Percentiles rank a stretch among this genome's conserved stretches.
phyloP scores from a whole-genome alignment of 1,140 invertebrate species.

The Bombus consobrinus region DNA sequence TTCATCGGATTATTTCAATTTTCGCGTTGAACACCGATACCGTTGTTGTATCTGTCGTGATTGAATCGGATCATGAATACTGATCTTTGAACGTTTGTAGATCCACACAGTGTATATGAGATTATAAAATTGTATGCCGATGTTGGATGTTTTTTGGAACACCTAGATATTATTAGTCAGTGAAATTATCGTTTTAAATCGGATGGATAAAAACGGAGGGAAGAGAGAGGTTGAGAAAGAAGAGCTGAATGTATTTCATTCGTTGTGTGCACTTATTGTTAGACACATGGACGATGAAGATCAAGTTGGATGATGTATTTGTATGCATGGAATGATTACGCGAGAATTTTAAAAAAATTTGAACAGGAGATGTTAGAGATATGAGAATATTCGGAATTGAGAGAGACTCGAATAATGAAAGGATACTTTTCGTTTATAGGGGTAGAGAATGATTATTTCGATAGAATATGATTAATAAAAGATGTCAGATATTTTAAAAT shows the following conservation, averaged over 20 bases:
- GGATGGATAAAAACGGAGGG: neutral
- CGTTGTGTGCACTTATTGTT: too few species aligned
- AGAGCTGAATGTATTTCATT: neutral
- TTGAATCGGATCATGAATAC: neutral
- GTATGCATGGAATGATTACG: too few species aligned
- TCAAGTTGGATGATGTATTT: too few species aligned
- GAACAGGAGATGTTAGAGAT: too few species aligned
- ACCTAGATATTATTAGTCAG: neutral
- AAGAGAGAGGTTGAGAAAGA: neutral
- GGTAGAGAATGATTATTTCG: too few species aligned
- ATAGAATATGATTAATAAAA: too few species aligned
- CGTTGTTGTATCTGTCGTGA: neutral
- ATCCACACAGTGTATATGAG: neutral
- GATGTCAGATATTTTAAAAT: neutral
- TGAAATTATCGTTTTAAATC: neutral
- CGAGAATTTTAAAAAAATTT: too few species aligned
- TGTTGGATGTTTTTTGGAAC: neutral
- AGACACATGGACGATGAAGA: too few species aligned
- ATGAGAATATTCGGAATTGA: too few species aligned
- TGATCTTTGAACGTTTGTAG: too few species aligned
- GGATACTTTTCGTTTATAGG: too few species aligned
- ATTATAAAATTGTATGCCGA: neutral
- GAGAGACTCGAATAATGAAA: too few species aligned
- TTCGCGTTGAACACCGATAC: neutral
- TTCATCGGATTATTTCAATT: neutral